Conservation (phyloP, 1,140 invertebrate genomes). For the Lerema accius region DNA sequence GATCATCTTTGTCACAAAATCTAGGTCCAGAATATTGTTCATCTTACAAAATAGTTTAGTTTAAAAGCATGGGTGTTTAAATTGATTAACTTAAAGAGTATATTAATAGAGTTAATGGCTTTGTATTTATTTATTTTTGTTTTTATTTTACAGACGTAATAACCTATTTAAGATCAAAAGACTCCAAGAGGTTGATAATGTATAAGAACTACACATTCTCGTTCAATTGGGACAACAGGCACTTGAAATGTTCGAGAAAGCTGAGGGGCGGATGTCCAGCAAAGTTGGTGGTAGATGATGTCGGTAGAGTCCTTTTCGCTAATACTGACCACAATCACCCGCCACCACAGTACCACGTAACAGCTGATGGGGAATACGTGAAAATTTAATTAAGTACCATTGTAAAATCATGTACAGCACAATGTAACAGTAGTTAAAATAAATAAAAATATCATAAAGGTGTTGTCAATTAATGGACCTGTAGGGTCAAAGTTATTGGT, state of each 20-base stretch:
- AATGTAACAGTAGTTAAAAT: not conserved
- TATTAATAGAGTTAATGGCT: too few relatives aligned
- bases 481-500: not conserved
- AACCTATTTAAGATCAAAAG: slow-evolving; percentile 3
- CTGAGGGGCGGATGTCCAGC: slow-evolving; percentile 23
- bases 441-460: not conserved
- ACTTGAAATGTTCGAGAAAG: slow-evolving; percentile 37
- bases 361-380: slow-evolving; percentile 7
- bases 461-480: not conserved
- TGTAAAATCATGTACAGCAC: not conserved
- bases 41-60: too few relatives aligned
- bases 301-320: slow-evolving; percentile 11
- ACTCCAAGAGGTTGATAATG: slow-evolving; percentile 14
- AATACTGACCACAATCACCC: slow-evolving; percentile 34
- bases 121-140: not conserved
- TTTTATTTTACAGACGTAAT: slow-evolving; percentile 10
- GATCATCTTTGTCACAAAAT: too few relatives aligned
- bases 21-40: too few relatives aligned
- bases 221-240: slow-evolving; percentile 2
- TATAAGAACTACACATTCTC: slow-evolving; percentile 42
- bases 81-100: too few relatives aligned
- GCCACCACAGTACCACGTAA: slow-evolving; percentile 13
- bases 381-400: slow-evolving; percentile 12
- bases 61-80: too few relatives aligned
- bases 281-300: slow-evolving; percentile 26